Percentiles rank a stretch among this genome's conserved stretches.
phyloP scores from a whole-genome alignment of 2,888 invertebrate genomes.

The Plagiodera versicolora region DNA sequence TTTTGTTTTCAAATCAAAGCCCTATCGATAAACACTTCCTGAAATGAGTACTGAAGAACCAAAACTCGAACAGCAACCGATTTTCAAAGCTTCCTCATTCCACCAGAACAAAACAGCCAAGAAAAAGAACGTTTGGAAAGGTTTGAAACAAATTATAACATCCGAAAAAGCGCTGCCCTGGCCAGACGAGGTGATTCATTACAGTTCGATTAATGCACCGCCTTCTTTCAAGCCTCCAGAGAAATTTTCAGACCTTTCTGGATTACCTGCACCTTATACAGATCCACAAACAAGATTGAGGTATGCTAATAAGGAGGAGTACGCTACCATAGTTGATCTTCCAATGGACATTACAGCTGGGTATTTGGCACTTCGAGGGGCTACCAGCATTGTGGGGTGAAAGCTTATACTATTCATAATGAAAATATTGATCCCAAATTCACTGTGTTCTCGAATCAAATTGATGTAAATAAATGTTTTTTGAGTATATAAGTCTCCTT shows the following conservation, averaged over 20 bases:
- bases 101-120: constrained; percentile 61
- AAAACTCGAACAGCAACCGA: constrained; percentile 45
- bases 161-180: constrained; percentile 78
- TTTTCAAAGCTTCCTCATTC: constrained; percentile 51
- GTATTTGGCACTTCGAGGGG: constrained; percentile 82
- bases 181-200: constrained; percentile 76
- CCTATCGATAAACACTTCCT: background rate
- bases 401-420: background rate
- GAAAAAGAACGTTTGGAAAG: constrained; percentile 86
- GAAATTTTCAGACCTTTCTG: constrained; percentile 92
- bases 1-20: background rate
- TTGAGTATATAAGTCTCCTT: too few relatives aligned
- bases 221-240: constrained; percentile 89
- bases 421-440: background rate
- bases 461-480: too few relatives aligned
- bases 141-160: constrained; percentile 83
- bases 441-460: background rate
- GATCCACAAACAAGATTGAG: constrained; percentile 89
- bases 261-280: constrained; percentile 81
- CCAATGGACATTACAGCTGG: constrained; percentile 93
- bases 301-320: constrained; percentile 86
- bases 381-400: constrained; percentile 74
- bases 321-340: constrained; percentile 78
- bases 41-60: constrained; percentile 39
- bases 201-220: constrained; percentile 87